These are phyloP conservation scores for Grantiella picta DNA, from an alignment of 2,113 vertebrate species.

Conservation along the genomic window DNA sequence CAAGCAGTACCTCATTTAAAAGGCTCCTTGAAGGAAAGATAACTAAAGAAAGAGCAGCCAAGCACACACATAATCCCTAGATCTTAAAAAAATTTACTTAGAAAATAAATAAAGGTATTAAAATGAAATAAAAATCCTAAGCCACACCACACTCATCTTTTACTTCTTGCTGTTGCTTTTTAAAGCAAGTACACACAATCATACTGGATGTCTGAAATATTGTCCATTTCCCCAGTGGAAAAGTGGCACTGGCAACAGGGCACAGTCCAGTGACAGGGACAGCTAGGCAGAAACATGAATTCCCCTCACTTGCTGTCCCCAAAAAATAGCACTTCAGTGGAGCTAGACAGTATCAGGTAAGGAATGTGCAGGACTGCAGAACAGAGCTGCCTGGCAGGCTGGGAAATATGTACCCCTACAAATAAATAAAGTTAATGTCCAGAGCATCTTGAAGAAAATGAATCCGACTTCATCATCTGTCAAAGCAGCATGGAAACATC, in stretches of 20 bases:
- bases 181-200: neutral
- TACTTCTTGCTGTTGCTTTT: neutral
- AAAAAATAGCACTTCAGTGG: neutral
- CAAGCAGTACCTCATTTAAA: neutral
- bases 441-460: neutral
- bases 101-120: neutral
- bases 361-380: neutral
- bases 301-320: neutral
- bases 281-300: neutral
- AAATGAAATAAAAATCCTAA: neutral
- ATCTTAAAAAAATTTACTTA: neutral
- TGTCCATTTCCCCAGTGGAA: neutral
- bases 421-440: neutral
- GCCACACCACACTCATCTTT: neutral
- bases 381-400: neutral
- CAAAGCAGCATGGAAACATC: neutral
- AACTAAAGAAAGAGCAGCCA: neutral
- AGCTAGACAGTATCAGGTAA: neutral
- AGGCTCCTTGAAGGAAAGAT: neutral
- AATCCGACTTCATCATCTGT: neutral
- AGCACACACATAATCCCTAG: neutral
- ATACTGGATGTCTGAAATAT: neutral
- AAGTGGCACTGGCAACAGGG: neutral
- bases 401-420: neutral
- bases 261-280: neutral